A percentile compares a stretch with the other conserved stretches of the same genome.
Evolutionary conservation across 2,888 invertebrate species (phyloP).

Genomic region (Nephrotoma guestfalica): DNA sequence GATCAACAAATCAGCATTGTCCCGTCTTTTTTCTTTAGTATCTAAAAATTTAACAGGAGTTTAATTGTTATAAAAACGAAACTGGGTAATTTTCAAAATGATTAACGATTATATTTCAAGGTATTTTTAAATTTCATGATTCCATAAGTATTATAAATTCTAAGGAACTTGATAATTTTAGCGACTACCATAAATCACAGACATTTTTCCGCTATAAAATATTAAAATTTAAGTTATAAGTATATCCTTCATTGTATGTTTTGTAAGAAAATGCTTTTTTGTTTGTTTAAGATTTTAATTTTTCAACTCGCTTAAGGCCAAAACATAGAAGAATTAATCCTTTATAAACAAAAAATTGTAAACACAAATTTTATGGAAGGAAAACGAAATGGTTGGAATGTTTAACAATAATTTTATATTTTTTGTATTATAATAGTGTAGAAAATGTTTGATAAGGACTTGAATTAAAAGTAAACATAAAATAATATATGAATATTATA

Average conservation of each 20-base stretch:
- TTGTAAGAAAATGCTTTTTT: background rate
- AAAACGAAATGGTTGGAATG: background rate
- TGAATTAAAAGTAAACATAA: background rate
- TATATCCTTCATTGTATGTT: background rate
- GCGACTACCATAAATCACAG: background rate
- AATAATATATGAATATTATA: slow-evolving; percentile 11
- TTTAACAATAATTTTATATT: background rate
- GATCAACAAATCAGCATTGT: no score
- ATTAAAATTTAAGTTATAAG: background rate
- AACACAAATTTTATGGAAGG: background rate
- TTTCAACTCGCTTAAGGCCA: background rate
- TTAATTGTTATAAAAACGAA: background rate
- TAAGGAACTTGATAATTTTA: background rate
- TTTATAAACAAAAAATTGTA: background rate
- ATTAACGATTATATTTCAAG: background rate
- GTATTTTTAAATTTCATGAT: background rate
- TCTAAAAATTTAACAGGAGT: no score
- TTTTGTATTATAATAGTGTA: no score
- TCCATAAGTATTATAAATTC: background rate
- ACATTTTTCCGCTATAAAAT: background rate
- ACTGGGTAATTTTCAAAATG: background rate
- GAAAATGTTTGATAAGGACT: background rate
- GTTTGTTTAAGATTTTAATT: background rate
- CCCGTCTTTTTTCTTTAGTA: no score
- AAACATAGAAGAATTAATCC: background rate